Conservation (phyloP, 2,113 vertebrate species). For the Otolemur garnettii region DNA sequence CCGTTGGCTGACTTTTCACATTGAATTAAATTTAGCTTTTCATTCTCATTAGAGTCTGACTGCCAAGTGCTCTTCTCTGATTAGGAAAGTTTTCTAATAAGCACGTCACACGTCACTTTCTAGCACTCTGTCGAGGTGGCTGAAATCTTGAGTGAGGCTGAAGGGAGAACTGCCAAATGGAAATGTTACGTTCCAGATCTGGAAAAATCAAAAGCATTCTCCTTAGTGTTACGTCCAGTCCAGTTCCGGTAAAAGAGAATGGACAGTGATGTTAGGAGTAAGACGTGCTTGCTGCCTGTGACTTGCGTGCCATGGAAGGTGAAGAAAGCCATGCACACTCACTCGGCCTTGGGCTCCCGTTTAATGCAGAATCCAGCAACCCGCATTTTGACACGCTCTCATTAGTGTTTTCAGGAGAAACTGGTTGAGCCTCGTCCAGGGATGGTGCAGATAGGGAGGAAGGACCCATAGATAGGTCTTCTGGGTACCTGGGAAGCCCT, state of each 20-base stretch:
- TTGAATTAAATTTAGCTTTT: constrained; percentile 75
- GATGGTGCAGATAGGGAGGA: neutral
- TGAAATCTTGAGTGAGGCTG: constrained; percentile 59
- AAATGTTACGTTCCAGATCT: constrained; percentile 8
- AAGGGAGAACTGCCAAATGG: constrained; percentile 55
- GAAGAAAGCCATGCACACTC: neutral
- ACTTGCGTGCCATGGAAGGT: neutral
- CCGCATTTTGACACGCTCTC: neutral
- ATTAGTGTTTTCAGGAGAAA: constrained; percentile 40
- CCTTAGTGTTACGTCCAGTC: constrained; percentile 44
- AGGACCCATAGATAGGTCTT: neutral
- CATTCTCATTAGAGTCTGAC: constrained; percentile 73
- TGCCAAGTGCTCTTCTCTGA: constrained; percentile 77
- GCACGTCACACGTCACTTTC: constrained; percentile 62
- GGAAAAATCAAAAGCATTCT: constrained; percentile 41
- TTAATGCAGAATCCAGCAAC: constrained; percentile 12
- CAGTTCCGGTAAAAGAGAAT: constrained; percentile 3
- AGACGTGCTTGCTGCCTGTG: neutral
- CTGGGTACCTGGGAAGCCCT: neutral
- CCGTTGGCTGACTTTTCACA: constrained; percentile 68
- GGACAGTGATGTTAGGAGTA: neutral
- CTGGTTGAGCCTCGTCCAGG: neutral
- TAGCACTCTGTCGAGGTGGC: constrained; percentile 58
- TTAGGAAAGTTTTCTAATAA: constrained; percentile 81
- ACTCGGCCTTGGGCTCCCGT: neutral